These are phyloP conservation scores for cat (Felis catus) DNA, from an alignment of 2,113 vertebrate genomes.

Conservation along the genomic window DNA sequence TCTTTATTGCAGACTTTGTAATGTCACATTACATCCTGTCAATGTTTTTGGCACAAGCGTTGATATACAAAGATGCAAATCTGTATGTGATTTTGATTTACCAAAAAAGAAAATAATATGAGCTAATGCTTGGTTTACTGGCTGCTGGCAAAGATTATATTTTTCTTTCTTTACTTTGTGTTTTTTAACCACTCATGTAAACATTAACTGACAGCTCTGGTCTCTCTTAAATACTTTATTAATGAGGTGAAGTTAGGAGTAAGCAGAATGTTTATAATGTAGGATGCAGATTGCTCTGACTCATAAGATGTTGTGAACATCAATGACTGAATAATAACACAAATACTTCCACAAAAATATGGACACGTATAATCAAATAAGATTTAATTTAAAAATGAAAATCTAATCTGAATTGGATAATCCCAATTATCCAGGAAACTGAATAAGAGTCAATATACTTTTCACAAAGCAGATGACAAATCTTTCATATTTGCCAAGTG, in stretches of 20 bases:
- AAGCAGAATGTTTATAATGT: neutral
- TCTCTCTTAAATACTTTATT: neutral
- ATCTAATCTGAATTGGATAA: neutral
- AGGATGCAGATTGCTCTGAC: neutral
- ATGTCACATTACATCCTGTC: neutral
- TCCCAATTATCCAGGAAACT: neutral
- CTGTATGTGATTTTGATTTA: conserved; percentile 8
- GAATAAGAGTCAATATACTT: neutral
- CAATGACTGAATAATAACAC: conserved; percentile 15
- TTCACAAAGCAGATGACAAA: neutral
- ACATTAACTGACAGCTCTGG: neutral
- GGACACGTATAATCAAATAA: neutral
- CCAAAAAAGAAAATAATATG: neutral
- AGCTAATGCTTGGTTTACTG: neutral
- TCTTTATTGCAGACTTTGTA: neutral
- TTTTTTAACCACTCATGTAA: neutral
- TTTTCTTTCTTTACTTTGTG: neutral
- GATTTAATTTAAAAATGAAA: conserved; percentile 38
- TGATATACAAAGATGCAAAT: neutral
- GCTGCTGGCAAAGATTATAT: neutral
- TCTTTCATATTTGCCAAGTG: neutral
- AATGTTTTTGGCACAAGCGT: neutral
- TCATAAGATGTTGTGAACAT: neutral
- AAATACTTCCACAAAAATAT: neutral
- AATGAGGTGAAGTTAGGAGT: neutral